phyloP scores from a whole-genome alignment of 2,113 vertebrate species.

The Zootoca vivipara region DNA sequence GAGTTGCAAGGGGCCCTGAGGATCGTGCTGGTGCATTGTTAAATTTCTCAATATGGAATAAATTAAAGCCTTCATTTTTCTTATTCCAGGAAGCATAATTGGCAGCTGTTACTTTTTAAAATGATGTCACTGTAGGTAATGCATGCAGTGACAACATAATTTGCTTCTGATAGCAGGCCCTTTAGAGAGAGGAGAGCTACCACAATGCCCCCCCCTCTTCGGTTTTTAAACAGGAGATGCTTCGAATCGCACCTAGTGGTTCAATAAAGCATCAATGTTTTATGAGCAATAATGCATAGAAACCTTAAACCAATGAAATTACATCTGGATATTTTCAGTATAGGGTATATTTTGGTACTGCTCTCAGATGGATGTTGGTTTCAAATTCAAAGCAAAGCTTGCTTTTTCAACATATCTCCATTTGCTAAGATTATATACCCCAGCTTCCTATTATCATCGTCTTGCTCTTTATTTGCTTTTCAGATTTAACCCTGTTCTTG shows the following conservation, averaged over 20 bases:
- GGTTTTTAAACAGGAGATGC: conserved; percentile 62
- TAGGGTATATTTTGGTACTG: conserved; percentile 57
- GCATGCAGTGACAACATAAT: conserved; percentile 45
- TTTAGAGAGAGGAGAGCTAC: conserved; percentile 56
- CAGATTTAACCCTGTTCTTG: conserved; percentile 57
- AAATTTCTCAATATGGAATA: conserved; percentile 14
- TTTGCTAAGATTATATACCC: conserved; percentile 50
- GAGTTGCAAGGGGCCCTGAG: too few relatives aligned
- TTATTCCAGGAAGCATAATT: conserved; percentile 40
- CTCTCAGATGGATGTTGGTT: conserved; percentile 59
- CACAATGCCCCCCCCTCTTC: conserved; percentile 52
- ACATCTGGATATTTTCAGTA: conserved; percentile 58
- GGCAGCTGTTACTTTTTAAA: conserved; percentile 36
- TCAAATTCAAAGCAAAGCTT: conserved; percentile 58
- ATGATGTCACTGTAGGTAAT: conserved; percentile 35
- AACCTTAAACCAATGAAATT: conserved; percentile 77
- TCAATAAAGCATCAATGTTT: conserved; percentile 78
- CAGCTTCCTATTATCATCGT: conserved; percentile 46
- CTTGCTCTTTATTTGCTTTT: conserved; percentile 54
- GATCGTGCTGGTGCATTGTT: neutral
- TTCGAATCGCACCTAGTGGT: conserved; percentile 66
- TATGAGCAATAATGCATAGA: conserved; percentile 76
- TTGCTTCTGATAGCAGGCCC: conserved; percentile 55
- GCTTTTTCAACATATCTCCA: conserved; percentile 51
- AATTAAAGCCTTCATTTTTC: conserved; percentile 38